phyloP scores from a whole-genome alignment of 2,113 vertebrate genomes.

The Nycticryphes semicollaris region DNA sequence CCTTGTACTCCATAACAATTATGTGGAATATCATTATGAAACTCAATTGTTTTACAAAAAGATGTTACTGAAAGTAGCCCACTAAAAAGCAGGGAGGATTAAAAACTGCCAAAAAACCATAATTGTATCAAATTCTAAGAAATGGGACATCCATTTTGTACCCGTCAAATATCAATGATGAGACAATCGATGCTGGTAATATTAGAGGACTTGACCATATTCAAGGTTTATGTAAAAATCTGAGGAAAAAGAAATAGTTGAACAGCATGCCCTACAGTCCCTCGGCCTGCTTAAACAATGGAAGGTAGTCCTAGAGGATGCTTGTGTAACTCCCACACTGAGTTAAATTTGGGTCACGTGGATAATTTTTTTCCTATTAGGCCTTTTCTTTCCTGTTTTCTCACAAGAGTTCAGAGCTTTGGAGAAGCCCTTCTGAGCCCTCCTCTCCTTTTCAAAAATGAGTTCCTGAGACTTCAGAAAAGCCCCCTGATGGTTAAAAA shows the following conservation, averaged over 20 bases:
- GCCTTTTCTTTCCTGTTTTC: neutral
- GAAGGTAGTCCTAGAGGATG: neutral
- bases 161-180: neutral
- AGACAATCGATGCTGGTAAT: neutral
- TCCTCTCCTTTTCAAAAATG: neutral
- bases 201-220: neutral
- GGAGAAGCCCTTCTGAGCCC: neutral
- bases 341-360: neutral
- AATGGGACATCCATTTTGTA: neutral
- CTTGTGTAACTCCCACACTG: neutral
- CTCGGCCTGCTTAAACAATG: neutral
- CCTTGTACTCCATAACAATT: neutral
- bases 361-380: neutral
- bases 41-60: neutral
- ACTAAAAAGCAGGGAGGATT: neutral
- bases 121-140: neutral
- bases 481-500: neutral
- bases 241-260: neutral
- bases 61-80: neutral
- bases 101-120: neutral
- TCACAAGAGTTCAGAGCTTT: neutral
- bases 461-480: neutral
- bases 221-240: neutral
- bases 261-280: neutral
- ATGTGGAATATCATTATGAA: neutral